Base-by-base conservation (phyloP, 1,140 invertebrate species). In the Sycobia sp. region DNA sequence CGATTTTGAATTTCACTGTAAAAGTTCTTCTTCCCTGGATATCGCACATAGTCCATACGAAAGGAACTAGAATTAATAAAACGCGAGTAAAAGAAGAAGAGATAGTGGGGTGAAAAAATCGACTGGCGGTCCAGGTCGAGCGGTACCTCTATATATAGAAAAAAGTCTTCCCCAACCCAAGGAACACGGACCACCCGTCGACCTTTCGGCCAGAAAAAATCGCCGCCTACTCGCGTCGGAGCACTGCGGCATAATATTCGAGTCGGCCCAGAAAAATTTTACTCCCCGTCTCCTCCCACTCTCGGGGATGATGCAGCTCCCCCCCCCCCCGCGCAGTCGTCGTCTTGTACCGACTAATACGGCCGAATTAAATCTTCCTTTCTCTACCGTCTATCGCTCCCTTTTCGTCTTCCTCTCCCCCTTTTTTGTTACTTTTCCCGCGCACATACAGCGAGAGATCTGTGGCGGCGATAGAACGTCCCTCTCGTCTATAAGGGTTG, bases 131-230 rank as follows among this genome's bases (percentile, higher is more conserved):
- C n/a, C n/a, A n/a, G n/a, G n/a, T n/a, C n/a, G n/a, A n/a, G n/a
- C n/a, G n/a, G n/a, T n/a, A n/a, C n/a, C n/a, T n/a, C n/a, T n/a
- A n/a, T n/a, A n/a, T n/a, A n/a, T 36, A 23, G 50, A 49, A 63
- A 63, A 56, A 63, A 63, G 56, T 63, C 53, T n/a, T 50, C 50
- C 34, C 36, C 57, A 64, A 53, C 47, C 36, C 57, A 39, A 64
- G 54, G 58, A 64, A 64, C 62, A 64, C 16, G 62, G 62, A 58
- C 62, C 62, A 58, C 62, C 62, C 62, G 62, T 38, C 41, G 62
- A 20, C 36, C 22, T n/a, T 57, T 29, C 10, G 25, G 16, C 18
- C n/a, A 10, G 29, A 39, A 62, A 55, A 63, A 62, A 55, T 62
- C 51, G 43, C 60, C 44, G 16, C n/a, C 38, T 38, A 49, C 51